Base-by-base conservation (phyloP, 1,140 invertebrate genomes). In the Cydia splendana region DNA sequence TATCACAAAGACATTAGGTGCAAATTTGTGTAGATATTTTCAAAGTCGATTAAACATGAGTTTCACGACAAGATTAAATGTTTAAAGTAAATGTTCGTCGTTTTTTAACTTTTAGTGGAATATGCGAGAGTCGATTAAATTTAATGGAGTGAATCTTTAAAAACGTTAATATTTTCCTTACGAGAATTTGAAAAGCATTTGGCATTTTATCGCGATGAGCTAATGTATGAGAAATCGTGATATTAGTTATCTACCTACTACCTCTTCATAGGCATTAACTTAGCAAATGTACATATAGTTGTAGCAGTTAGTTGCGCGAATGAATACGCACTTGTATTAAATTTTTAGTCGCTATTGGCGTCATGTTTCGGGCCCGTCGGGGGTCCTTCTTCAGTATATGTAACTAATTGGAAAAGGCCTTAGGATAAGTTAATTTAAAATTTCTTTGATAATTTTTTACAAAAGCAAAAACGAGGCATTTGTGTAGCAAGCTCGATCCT, bases 1-100 rank as follows among this genome's bases (percentile, higher is more conserved):
- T 62, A 62, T 9, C 18, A 20, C 18, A 24, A 57, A 7, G 57
- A 24, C 20, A 18, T 20, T 6, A 57, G 57, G 20, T 24, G 2
- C 57, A 62, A 24, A 24, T 20, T 24, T 12, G 20, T 24, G 57
- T 62, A 62, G 7, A 62, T 62, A 62, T 62, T 62, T 62, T 24
- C 6, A 4, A n/a, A 62, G 57, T 24, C 15, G 20, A 12, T 62
- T 62, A n/a, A 24, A 62, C 57, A 62, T 24, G 57, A n/a, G 57
- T 62, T 62, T 62, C 57, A 24, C 57, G 57, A 62, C 57, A 62
- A 62, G 57, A 62, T 62, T 62, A 62, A 62, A 62, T 62, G 57
- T 62, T 62, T 24, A 24, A 62, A 62, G 57, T 62, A 62, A 62
- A 24, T 62, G 57, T 62, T 2, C 20, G 18, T 62, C 20, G 57